Conservation (phyloP, 2,797 vertebrate species). For the Melanotaenia parkinsoni region DNA sequence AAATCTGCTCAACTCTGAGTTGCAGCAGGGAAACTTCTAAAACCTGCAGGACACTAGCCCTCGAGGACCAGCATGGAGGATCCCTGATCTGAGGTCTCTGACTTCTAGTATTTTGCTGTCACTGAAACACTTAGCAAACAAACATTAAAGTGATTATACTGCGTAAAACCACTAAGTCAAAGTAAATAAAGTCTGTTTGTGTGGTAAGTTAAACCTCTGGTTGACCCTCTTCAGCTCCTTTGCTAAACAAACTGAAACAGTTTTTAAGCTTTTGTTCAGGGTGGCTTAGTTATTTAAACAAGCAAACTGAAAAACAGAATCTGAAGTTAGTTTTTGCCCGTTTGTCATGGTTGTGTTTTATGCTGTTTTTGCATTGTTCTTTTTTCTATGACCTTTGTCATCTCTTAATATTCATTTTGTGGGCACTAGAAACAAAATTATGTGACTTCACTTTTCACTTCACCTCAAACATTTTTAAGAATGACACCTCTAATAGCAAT, state of each 20-base stretch:
- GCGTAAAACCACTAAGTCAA: neutral
- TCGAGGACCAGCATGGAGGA: no score
- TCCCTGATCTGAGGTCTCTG: conserved; percentile 1
- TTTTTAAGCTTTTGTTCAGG: neutral
- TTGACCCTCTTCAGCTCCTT: neutral
- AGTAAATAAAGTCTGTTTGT: conserved; percentile 6
- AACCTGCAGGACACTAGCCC: no score
- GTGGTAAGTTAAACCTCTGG: conserved; percentile 1
- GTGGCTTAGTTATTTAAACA: neutral
- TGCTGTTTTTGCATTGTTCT: no score
- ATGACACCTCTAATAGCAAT: no score
- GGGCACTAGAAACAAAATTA: no score
- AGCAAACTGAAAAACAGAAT: neutral
- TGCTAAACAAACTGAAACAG: neutral
- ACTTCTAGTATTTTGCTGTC: conserved; percentile 26
- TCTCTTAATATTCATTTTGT: no score
- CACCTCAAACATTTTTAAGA: no score
- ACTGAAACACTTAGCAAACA: conserved; percentile 1
- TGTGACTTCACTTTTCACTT: no score
- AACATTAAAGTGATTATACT: neutral
- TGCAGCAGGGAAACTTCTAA: no score
- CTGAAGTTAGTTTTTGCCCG: no score
- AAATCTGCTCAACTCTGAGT: no score
- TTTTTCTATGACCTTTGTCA: no score
- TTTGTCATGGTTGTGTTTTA: neutral